Evolutionary conservation across 64 coral and sea anemone genomes (phyloP).

Genomic region (Dendronephthya gigantea): DNA sequence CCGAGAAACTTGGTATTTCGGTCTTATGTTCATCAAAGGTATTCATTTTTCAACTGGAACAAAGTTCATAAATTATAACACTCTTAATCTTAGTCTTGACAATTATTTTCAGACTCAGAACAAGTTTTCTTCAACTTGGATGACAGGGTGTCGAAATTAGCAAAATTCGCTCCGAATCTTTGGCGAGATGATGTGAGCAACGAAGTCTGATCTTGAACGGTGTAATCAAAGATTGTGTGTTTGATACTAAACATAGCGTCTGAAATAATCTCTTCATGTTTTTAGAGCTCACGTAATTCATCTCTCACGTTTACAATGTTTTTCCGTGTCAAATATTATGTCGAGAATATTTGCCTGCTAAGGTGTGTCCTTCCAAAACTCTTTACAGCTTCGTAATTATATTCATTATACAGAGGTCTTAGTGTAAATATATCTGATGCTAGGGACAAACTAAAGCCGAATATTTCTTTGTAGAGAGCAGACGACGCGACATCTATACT

Average conservation of each 20-base stretch:
- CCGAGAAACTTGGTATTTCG: slow-evolving; percentile 80
- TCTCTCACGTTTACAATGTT: slow-evolving; percentile 95
- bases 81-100: neutral
- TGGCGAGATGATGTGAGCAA: slow-evolving; percentile 91
- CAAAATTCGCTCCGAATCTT: slow-evolving; percentile 80
- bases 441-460: neutral
- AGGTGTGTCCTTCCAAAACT: slow-evolving; percentile 71
- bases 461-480: slow-evolving; percentile 46
- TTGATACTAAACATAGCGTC: too few species aligned
- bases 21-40: slow-evolving; percentile 99
- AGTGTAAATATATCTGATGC: too few species aligned
- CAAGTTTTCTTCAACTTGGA: slow-evolving; percentile 88
- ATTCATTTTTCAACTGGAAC: neutral
- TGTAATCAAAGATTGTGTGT: too few species aligned
- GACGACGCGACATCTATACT: slow-evolving; percentile 76
- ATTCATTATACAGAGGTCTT: too few species aligned
- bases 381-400: too few species aligned
- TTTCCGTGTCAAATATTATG: slow-evolving; percentile 98
- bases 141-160: slow-evolving; percentile 86
- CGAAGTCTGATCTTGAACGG: too few species aligned
- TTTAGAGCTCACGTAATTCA: slow-evolving; percentile 87
- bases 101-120: slow-evolving; percentile 74
- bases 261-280: neutral
- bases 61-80: neutral
- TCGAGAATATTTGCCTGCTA: slow-evolving; percentile 93